phyloP scores from a whole-genome alignment of 2,888 invertebrate genomes.

The Stomorhina lunata region DNA sequence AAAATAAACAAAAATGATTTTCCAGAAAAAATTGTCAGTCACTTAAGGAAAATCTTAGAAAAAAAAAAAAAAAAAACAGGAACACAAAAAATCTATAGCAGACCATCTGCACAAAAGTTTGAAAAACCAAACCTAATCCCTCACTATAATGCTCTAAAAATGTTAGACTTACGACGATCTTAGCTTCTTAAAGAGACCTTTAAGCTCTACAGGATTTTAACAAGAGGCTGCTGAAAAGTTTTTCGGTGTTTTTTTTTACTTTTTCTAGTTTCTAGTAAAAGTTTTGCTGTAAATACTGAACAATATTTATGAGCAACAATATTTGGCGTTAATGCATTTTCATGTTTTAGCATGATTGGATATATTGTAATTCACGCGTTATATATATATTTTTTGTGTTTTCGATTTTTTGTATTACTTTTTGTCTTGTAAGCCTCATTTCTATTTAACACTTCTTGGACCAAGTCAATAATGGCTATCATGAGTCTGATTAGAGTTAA shows the following conservation, averaged over 20 bases:
- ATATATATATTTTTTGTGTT: constrained; percentile 62
- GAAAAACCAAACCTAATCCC: constrained; percentile 45
- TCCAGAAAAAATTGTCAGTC: constrained; percentile 52
- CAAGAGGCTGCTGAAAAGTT: neutral
- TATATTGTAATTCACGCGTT: constrained; percentile 77
- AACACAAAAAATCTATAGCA: constrained; percentile 23
- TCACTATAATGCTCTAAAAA: constrained; percentile 61
- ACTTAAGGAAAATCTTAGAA: constrained; percentile 39
- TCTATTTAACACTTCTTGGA: constrained; percentile 60
- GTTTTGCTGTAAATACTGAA: constrained; percentile 46
- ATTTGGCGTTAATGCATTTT: constrained; percentile 79
- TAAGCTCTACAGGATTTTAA: constrained; percentile 18
- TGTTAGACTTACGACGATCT: constrained; percentile 43
- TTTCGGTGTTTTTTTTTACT: too few species aligned
- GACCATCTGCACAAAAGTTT: constrained; percentile 46
- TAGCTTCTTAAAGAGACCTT: neutral
- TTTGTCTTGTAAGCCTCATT: constrained; percentile 55
- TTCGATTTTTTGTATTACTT: constrained; percentile 53
- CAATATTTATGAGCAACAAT: constrained; percentile 79
- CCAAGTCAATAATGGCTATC: constrained; percentile 60
- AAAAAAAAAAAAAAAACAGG: neutral
- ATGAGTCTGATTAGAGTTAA: neutral
- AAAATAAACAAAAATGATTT: constrained; percentile 24
- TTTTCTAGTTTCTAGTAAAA: too few species aligned
- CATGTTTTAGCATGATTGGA: constrained; percentile 78